Conservation (phyloP, 2,888 invertebrate species). For the Entomobrya proxima region DNA sequence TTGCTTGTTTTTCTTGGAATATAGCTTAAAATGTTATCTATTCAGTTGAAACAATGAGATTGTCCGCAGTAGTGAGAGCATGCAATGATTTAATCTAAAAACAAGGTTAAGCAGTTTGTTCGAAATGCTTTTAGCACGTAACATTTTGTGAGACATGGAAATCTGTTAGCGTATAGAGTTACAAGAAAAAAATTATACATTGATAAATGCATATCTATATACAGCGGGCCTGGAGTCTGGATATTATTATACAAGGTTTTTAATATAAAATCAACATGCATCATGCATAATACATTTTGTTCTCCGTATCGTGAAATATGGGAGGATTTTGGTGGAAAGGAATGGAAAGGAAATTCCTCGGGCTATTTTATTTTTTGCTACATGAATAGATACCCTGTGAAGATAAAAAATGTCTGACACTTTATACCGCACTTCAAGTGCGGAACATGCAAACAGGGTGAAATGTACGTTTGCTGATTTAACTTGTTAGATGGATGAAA, state of each 20-base stretch:
- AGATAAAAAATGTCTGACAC: background rate
- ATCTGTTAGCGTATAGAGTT: background rate
- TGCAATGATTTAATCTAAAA: conserved; percentile 32
- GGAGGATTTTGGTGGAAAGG: background rate
- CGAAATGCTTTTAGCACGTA: conserved; percentile 2
- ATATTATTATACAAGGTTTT: background rate
- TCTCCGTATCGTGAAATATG: background rate
- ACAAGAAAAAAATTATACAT: background rate
- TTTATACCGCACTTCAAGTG: no score
- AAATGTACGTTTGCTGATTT: background rate
- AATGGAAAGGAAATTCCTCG: conserved; percentile 41
- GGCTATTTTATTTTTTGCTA: conserved; percentile 54
- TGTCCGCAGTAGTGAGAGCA: background rate
- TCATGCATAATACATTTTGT: conserved; percentile 30
- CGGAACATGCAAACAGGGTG: background rate
- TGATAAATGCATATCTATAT: background rate
- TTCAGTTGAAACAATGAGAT: conserved; percentile 57
- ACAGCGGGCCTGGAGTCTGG: background rate
- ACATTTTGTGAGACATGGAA: conserved; percentile 8
- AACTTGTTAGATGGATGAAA: conserved; percentile 45
- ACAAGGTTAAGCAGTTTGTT: conserved; percentile 39
- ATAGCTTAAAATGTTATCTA: conserved; percentile 33
- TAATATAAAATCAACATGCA: conserved; percentile 23
- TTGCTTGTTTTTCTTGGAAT: background rate
- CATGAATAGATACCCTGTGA: background rate